Evolutionary conservation across 2,888 invertebrate species (phyloP), one percentile per base, ranked within the genome.

Genomic region (Choristoneura rosaceana): DNA sequence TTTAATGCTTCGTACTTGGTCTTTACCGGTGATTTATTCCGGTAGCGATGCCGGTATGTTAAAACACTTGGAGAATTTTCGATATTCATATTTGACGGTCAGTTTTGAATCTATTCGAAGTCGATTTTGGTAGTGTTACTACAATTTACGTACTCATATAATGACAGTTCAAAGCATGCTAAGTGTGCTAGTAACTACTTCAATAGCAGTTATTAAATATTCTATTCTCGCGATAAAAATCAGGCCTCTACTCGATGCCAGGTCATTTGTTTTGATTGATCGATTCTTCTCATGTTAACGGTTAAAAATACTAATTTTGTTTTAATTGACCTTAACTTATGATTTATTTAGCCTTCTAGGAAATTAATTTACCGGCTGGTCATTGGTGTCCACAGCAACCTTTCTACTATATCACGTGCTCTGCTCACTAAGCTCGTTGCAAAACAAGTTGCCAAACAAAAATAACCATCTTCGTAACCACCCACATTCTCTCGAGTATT

Each of bases 251-350:
- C 41, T 71, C 63, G 81, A 86, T 83, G 81, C 77, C 80, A 79
- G 80, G 86, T 87, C 90, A 91, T 92, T 88, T 83, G 81, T 80
- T 76, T 79, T 92, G 92, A 92, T 93, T 90, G 86, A 92, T 92
- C 82, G 87, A 69, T 78, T 82, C 79, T 82, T 84, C 83, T 84
- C 86, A 80, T 85, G 81, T 73, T 69, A 79, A 77, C 77, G 71
- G 65, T 52, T 66, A 62, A 59, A 64, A 78, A 78, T 74, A 73
- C 71, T 78, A 71, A 78, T 78, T 63, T 65, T 52, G 25, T 67
- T 73, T 38, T 43, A 69, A 73, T 68, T 64, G 41, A 69, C 33
- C 60, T 67, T 17, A 52, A 52, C 9, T 15, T 69, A 61, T 52
- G 17, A 60, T 66, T 15, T 62, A 38, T 68, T 63, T 41, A 67